These are phyloP conservation scores for Megathymus violae DNA, from an alignment of 1,140 invertebrate species.

Conservation along the genomic window DNA sequence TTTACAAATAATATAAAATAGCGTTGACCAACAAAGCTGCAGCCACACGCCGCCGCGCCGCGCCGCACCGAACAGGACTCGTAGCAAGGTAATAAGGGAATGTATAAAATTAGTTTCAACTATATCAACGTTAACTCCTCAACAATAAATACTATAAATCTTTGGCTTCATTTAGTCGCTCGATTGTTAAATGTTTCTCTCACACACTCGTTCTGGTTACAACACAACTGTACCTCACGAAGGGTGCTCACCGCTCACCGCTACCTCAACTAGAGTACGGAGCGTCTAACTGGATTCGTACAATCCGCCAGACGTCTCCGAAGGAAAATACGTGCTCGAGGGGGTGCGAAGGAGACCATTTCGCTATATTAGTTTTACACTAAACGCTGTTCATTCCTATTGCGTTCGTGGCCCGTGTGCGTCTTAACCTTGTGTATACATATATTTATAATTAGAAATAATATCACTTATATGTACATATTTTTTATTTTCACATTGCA, in stretches of 20 bases:
- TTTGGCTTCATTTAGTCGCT: conserved; percentile 79
- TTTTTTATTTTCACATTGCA: too few relatives aligned
- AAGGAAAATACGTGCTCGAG: neutral
- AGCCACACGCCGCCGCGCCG: conserved; percentile 43
- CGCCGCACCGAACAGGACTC: conserved; percentile 51
- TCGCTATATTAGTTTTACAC: neutral
- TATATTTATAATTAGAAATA: too few relatives aligned
- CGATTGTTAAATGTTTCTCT: conserved; percentile 71
- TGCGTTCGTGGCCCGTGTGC: too few relatives aligned
- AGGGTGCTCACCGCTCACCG: neutral
- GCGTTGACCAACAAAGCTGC: conserved; percentile 33
- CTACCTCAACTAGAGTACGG: neutral
- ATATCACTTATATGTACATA: too few relatives aligned
- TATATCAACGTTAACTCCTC: conserved; percentile 71
- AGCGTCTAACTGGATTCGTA: neutral
- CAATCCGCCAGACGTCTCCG: too few relatives aligned
- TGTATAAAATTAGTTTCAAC: conserved; percentile 77
- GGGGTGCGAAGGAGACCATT: neutral
- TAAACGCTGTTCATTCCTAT: too few relatives aligned
- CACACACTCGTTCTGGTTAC: conserved; percentile 20
- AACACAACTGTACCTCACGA: too few relatives aligned
- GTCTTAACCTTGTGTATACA: too few relatives aligned
- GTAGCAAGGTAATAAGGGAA: conserved; percentile 65
- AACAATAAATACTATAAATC: conserved; percentile 82
- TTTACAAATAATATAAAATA: conserved; percentile 50